Percentiles rank a stretch among this genome's conserved stretches.
Evolutionary conservation across 53 echinoderm and acorn worm species (phyloP).

Genomic region (Apostichopus leukothele): DNA sequence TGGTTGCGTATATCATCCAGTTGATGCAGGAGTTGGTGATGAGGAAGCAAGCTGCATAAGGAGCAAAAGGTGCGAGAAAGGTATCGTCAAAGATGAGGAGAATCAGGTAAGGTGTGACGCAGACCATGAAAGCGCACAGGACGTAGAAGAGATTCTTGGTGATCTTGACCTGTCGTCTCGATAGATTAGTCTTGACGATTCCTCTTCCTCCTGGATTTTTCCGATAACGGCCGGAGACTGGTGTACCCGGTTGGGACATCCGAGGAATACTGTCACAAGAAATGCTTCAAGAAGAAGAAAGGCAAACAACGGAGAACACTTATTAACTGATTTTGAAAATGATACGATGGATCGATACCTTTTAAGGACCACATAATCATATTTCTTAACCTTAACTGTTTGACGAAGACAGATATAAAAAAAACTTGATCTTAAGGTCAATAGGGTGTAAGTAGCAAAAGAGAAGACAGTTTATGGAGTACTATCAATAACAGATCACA

Average conservation of each 20-base stretch:
- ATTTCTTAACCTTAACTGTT: too few species aligned
- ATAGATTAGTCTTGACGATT: constrained; percentile 46
- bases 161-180: constrained; percentile 59
- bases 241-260: constrained; percentile 5
- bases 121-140: constrained; percentile 65
- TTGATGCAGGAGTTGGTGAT: constrained; percentile 67
- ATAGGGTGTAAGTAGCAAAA: too few species aligned
- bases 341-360: too few species aligned
- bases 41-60: constrained; percentile 59
- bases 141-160: constrained; percentile 85
- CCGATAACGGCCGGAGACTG: constrained; percentile 20
- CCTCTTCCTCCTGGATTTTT: neutral
- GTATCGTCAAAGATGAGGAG: constrained; percentile 44
- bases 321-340: too few species aligned
- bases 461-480: too few species aligned
- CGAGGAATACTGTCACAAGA: constrained; percentile 15
- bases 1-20: constrained; percentile 74
- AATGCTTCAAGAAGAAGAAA: neutral
- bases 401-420: too few species aligned
- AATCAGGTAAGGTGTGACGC: constrained; percentile 60
- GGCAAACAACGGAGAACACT: too few species aligned
- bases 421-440: too few species aligned
- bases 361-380: too few species aligned
- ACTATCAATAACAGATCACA: too few species aligned
- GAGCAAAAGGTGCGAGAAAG: constrained; percentile 58